These are phyloP conservation scores for Poicephalus gulielmi DNA, from an alignment of 2,113 vertebrate species.

Conservation along the genomic window DNA sequence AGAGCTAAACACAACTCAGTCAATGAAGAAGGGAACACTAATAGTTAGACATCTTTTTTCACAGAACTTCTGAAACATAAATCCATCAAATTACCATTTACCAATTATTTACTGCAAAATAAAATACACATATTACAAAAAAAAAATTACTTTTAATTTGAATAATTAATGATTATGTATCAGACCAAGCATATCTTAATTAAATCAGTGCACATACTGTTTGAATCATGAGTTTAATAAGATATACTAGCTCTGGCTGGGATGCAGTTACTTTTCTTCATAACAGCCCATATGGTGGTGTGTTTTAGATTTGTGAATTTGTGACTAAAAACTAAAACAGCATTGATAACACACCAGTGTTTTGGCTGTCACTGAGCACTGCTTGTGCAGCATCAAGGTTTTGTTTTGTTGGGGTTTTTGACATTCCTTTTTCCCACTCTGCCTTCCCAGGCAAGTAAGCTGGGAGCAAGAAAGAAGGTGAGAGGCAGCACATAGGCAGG, in stretches of 20 bases:
- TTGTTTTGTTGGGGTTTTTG: fast-evolving
- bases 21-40: neutral
- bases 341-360: neutral
- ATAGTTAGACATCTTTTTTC: neutral
- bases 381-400: fast-evolving
- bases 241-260: neutral
- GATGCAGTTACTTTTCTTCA: neutral
- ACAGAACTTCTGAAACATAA: constrained; percentile 22
- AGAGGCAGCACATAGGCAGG: neutral
- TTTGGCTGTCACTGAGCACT: neutral
- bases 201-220: constrained; percentile 51
- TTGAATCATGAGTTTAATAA: neutral
- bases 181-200: constrained; percentile 48
- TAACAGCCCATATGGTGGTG: neutral
- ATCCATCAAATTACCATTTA: neutral
- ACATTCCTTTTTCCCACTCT: neutral
- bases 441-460: neutral
- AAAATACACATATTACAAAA: neutral
- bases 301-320: neutral
- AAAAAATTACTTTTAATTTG: constrained; percentile 36
- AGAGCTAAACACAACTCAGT: neutral
- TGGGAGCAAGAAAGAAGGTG: neutral
- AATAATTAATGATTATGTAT: constrained; percentile 21
- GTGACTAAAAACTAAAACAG: neutral
- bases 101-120: constrained; percentile 43